These are phyloP conservation scores for Brienomyrus brachyistius DNA, from an alignment of 2,113 vertebrate species.

Conservation along the genomic window DNA sequence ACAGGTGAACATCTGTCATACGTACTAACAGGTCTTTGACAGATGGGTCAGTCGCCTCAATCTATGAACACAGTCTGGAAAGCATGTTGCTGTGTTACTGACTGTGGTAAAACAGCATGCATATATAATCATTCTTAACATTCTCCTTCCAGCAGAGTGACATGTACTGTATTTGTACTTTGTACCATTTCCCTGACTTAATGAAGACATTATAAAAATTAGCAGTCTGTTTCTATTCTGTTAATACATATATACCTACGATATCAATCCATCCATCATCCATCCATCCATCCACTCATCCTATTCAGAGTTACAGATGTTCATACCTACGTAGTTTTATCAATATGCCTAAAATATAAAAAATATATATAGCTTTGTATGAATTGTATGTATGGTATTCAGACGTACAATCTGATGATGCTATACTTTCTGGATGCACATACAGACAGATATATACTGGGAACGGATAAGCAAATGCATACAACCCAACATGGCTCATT, in stretches of 20 bases:
- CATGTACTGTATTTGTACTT: background rate
- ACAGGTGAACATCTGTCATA: conserved; percentile 11
- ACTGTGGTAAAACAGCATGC: background rate
- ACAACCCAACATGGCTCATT: background rate
- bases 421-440: background rate
- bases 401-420: background rate
- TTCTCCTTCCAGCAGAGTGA: background rate
- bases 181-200: background rate
- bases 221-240: background rate
- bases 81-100: background rate
- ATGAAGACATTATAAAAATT: background rate
- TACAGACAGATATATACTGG: background rate
- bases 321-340: background rate
- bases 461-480: background rate
- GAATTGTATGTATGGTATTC: background rate
- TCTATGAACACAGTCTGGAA: background rate
- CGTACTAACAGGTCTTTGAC: background rate
- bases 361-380: background rate
- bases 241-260: background rate
- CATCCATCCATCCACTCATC: background rate
- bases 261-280: background rate
- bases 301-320: background rate
- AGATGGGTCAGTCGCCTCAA: conserved; percentile 4
- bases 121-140: background rate
- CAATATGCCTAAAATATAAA: background rate